Conservation (phyloP, 2,797 vertebrate species). For the Eulemur rubriventer region DNA sequence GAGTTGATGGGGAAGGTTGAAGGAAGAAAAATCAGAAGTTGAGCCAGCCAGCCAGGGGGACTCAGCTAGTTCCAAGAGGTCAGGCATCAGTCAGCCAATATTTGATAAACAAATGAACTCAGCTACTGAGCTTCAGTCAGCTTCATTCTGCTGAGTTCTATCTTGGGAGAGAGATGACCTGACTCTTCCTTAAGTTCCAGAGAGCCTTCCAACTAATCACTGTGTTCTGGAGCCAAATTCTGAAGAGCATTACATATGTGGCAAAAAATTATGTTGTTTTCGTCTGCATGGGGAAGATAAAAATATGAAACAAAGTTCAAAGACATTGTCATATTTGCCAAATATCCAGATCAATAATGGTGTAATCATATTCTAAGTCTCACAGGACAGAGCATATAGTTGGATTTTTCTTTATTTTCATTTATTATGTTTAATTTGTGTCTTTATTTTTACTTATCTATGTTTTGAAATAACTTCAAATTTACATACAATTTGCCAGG, state of each 20-base stretch:
- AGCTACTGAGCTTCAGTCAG: constrained; percentile 65
- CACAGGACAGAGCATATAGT: background rate
- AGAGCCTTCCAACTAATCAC: constrained; percentile 50
- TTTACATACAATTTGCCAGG: background rate
- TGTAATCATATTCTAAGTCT: background rate
- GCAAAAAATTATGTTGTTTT: constrained; percentile 58
- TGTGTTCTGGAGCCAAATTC: constrained; percentile 60
- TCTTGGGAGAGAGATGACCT: constrained; percentile 52
- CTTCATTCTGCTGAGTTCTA: background rate
- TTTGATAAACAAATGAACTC: constrained; percentile 77
- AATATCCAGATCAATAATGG: constrained; percentile 31
- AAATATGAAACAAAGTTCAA: constrained; percentile 54
- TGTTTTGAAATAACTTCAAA: constrained; percentile 23
- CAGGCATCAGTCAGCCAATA: constrained; percentile 67
- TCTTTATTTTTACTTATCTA: background rate
- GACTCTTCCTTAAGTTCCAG: constrained; percentile 44
- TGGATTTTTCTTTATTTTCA: constrained; percentile 6
- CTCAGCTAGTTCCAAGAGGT: constrained; percentile 47
- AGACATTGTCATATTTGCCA: constrained; percentile 27
- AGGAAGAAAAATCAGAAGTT: constrained; percentile 58
- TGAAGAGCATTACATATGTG: constrained; percentile 51
- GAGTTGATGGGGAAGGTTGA: constrained; percentile 51
- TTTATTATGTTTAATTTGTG: background rate
- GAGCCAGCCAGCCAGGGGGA: constrained; percentile 66
- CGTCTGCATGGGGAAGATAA: constrained; percentile 47